Base-by-base conservation (phyloP, 2,888 invertebrate genomes). In the Uropetala carovei region DNA sequence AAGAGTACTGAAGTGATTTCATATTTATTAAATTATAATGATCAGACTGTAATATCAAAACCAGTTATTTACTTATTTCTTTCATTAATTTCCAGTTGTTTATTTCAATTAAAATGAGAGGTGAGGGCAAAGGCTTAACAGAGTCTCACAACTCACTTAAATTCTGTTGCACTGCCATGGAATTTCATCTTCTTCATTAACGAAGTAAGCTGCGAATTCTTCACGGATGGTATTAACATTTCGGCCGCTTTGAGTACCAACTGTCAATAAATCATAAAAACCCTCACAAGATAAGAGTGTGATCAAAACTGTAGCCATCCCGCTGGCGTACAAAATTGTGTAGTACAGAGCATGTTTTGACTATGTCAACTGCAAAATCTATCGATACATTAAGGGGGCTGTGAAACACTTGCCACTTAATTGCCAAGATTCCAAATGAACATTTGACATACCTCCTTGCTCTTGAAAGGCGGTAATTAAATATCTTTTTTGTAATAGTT, bases 391-490 rank as follows among this genome's bases (percentile, higher is more conserved):
- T 81, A 27, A 81, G 81, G 30, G 81, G 81, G 16, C 27, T 18
- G n/a, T 59, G 59, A 14, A 93, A 75, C 60, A 94, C 92, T 93
- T 93, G 93, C 93, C 94, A 94, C 86, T 94, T 94, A 93, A 94
- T 94, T 92, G 93, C 93, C 93, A 94, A 93, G 93, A 94, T 94
- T 91, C 94, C 93, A 92, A 93, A 93, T 10, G 93, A 85, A 83
- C 68, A 92, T 93, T 93, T 93, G 60, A 93, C 82, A 57, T 91
- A 81, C 60, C 93, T 92, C 75, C 93, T 92, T 27, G 93, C 93
- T 56, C 93, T 75, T 59, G 56, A 85, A 30, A 93, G 68, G 30
- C 93, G 89, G 60, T 93, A 92, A 83, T 93, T 93, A 85, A 93
- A 93, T 57, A 93, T 82, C 81, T 92, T 93, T 93, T 93, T 93